phyloP scores from a whole-genome alignment of 2,888 invertebrate species.

The Deilephila porcellus region DNA sequence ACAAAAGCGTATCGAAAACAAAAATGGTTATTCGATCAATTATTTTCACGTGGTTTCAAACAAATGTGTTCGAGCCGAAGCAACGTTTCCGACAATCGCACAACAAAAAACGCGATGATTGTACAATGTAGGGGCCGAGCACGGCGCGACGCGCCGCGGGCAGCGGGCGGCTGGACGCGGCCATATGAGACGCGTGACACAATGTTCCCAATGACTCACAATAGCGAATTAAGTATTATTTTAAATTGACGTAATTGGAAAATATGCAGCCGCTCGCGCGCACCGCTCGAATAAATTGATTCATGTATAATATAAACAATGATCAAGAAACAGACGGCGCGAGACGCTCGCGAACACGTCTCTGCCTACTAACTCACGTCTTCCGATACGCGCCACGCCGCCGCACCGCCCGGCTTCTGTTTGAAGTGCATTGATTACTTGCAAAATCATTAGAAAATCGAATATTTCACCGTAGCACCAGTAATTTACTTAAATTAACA shows the following conservation, averaged over 20 bases:
- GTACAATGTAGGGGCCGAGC: conserved; percentile 15
- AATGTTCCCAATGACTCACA: conserved; percentile 82
- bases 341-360: background rate
- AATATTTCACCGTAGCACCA: too few relatives aligned
- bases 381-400: too few relatives aligned
- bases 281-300: conserved; percentile 80
- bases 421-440: too few relatives aligned
- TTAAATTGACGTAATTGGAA: conserved; percentile 85
- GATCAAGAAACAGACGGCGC: conserved; percentile 52
- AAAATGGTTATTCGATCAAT: background rate
- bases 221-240: conserved; percentile 84
- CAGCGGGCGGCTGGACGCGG: conserved; percentile 29
- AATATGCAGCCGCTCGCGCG: conserved; percentile 82
- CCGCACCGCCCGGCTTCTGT: background rate
- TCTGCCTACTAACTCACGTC: conserved; percentile 16
- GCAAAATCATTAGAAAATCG: too few relatives aligned
- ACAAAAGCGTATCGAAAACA: background rate
- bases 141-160: conserved; percentile 10
- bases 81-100: conserved; percentile 40
- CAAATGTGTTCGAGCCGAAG: conserved; percentile 29
- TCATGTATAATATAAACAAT: conserved; percentile 76
- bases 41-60: conserved; percentile 10
- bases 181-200: conserved; percentile 68
- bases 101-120: conserved; percentile 34
- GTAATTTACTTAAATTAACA: too few relatives aligned